phyloP scores from a whole-genome alignment of 1,140 invertebrate genomes.

The Pararge aegeria region DNA sequence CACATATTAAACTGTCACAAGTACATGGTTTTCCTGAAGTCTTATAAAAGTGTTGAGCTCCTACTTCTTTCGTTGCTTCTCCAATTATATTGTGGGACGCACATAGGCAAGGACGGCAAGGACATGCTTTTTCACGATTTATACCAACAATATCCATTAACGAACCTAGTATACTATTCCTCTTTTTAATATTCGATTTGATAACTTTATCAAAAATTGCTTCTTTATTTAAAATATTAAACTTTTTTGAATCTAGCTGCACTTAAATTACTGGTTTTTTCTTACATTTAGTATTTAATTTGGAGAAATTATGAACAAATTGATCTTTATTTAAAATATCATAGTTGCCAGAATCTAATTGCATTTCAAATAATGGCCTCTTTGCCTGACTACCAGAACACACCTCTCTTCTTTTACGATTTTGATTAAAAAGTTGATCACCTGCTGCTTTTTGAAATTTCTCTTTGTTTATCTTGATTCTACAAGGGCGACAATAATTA shows the following conservation, averaged over 20 bases:
- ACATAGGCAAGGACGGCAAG: slow-evolving; percentile 27
- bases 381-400: not conserved
- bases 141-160: not conserved
- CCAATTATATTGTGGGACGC: slow-evolving; percentile 15
- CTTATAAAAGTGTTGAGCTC: not conserved
- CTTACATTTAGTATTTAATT: not conserved
- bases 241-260: slow-evolving; percentile 15
- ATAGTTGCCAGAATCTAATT: slow-evolving; percentile 13
- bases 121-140: slow-evolving; percentile 24
- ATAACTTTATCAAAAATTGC: slow-evolving; percentile 27
- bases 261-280: slow-evolving; percentile 24
- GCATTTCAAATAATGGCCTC: slow-evolving; percentile 23
- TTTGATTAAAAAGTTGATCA: slow-evolving; percentile 16
- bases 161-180: slow-evolving; percentile 3
- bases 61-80: not conserved
- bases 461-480: slow-evolving; percentile 22
- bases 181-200: slow-evolving; percentile 14
- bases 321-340: slow-evolving; percentile 9
- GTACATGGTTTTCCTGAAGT: slow-evolving; percentile 13
- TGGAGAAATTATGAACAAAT: not conserved
- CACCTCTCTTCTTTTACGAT: not conserved
- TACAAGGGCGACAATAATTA: slow-evolving; percentile 26
- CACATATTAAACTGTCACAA: slow-evolving; percentile 30
- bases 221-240: slow-evolving; percentile 30
- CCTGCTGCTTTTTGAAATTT: slow-evolving; percentile 32